phyloP scores from a whole-genome alignment of 2,113 vertebrate genomes.

The Neotoma lepida region DNA sequence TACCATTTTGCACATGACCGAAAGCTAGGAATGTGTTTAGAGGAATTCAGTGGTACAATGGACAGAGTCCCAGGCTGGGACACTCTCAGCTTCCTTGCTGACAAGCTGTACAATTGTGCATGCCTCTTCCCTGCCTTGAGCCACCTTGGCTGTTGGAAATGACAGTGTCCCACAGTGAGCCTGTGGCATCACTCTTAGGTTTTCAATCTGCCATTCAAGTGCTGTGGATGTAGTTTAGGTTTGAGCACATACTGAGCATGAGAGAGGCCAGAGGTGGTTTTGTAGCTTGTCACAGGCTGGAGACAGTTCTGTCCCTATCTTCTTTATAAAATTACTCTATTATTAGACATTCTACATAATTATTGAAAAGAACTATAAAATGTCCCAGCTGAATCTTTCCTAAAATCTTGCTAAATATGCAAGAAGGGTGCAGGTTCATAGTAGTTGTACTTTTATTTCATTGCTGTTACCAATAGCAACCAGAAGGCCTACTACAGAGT shows the following conservation, averaged over 20 bases:
- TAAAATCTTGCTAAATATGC: too few species aligned
- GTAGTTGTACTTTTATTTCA: neutral
- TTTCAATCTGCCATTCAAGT: neutral
- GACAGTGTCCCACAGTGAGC: accelerated
- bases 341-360: neutral
- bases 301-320: neutral
- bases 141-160: neutral
- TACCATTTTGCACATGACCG: neutral
- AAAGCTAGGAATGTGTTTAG: neutral
- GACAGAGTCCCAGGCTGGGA: neutral
- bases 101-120: neutral
- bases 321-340: neutral
- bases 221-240: neutral
- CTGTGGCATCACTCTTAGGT: neutral
- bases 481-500: neutral
- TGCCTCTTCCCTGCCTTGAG: neutral
- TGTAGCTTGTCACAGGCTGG: neutral
- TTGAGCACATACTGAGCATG: too few species aligned
- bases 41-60: too few species aligned
- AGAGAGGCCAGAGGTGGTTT: neutral
- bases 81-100: neutral
- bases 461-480: neutral
- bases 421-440: accelerated
- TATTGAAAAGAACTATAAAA: neutral
- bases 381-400: neutral